Percentiles rank a stretch among this genome's conserved stretches.
These are phyloP conservation scores for Andrena bucephala DNA, from an alignment of 2,888 invertebrate species.

Conservation along the genomic window DNA sequence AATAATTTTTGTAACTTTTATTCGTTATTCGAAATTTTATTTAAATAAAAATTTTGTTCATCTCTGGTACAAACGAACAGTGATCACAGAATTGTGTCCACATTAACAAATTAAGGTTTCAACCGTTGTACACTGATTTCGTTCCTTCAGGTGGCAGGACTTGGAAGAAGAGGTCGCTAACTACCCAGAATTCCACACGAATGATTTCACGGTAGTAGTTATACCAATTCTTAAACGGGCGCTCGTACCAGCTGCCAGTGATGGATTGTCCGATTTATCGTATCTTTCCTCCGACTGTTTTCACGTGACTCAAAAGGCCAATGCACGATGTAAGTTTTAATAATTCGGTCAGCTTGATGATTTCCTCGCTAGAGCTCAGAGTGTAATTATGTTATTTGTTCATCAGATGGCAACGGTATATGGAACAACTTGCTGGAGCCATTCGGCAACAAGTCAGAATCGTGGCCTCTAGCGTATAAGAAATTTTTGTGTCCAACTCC, in stretches of 20 bases:
- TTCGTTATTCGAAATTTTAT: too few species aligned
- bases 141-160: constrained; percentile 85
- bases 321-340: constrained; percentile 86
- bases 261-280: constrained; percentile 85
- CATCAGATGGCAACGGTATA: constrained; percentile 86
- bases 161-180: constrained; percentile 86
- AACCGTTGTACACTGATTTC: not conserved
- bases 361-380: not conserved
- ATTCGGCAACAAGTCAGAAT: constrained; percentile 85
- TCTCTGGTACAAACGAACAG: too few species aligned
- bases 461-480: constrained; percentile 81
- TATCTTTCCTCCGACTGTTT: constrained; percentile 88
- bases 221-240: constrained; percentile 86
- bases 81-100: not conserved
- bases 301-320: constrained; percentile 88
- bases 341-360: not conserved
- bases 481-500: constrained; percentile 85
- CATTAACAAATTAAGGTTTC: not conserved
- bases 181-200: constrained; percentile 84
- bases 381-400: not conserved
- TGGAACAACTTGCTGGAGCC: constrained; percentile 89
- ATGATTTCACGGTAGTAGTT: constrained; percentile 87
- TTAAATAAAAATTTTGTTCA: too few species aligned
- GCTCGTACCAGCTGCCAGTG: constrained; percentile 82
- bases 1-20: too few species aligned